Percentiles rank a stretch among this genome's conserved stretches.
phyloP scores from a whole-genome alignment of 2,113 vertebrate genomes.

The Naja naja region DNA sequence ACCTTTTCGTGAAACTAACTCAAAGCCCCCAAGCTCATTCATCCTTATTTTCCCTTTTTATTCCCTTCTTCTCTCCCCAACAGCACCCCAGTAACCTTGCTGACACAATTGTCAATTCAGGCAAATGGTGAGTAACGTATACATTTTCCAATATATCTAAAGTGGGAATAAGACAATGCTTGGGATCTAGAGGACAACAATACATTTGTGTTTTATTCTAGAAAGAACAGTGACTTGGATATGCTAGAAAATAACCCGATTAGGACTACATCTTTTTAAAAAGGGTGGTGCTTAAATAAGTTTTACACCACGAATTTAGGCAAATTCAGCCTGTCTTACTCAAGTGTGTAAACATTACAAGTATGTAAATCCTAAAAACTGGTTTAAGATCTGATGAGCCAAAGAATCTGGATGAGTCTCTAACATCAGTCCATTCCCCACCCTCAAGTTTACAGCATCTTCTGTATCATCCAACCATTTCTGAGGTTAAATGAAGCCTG shows the following conservation, averaged over 20 bases:
- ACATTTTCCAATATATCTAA: slow-evolving; percentile 1
- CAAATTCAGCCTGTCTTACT: neutral
- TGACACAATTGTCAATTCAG: neutral
- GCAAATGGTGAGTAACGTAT: slow-evolving; percentile 7
- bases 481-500: neutral
- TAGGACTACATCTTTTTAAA: neutral
- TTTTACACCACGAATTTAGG: neutral
- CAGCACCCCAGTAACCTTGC: neutral
- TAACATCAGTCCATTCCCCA: neutral
- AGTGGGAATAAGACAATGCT: neutral
- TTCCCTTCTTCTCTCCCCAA: neutral
- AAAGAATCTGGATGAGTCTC: neutral
- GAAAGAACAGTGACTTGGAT: neutral
- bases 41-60: neutral
- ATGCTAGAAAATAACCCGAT: neutral
- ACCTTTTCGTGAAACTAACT: neutral
- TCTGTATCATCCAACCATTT: neutral
- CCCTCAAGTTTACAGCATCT: neutral
- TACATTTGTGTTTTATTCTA: neutral
- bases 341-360: too few relatives aligned
- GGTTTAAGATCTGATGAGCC: neutral
- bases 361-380: neutral
- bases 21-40: too few relatives aligned
- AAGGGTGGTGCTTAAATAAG: neutral
- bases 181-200: neutral